phyloP scores from a whole-genome alignment of 2,888 invertebrate genomes.

The Drosophila helvetica region DNA sequence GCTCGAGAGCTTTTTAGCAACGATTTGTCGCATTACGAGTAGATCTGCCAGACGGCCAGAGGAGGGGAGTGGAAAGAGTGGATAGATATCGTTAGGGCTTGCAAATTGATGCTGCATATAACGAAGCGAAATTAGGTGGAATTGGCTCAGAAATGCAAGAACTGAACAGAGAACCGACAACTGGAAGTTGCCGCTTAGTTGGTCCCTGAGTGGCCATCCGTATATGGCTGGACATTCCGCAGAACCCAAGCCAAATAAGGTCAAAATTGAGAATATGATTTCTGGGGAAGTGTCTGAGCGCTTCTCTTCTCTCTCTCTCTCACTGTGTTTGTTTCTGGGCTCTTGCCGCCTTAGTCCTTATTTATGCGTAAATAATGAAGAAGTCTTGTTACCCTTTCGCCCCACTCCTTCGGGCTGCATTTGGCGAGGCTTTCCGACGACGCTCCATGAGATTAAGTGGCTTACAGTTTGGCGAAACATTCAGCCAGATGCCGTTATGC shows the following conservation, averaged over 20 bases:
- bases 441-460: conserved; percentile 72
- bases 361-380: conserved; percentile 81
- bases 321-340: not conserved
- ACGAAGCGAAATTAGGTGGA: conserved; percentile 21
- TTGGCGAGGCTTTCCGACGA: conserved; percentile 24
- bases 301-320: conserved; percentile 2
- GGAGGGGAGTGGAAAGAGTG: not conserved
- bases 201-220: conserved; percentile 46
- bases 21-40: conserved; percentile 55
- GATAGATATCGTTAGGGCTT: conserved; percentile 1
- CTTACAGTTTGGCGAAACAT: conserved; percentile 61
- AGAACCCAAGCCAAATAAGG: conserved; percentile 64
- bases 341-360: conserved; percentile 67
- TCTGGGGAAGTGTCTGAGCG: conserved; percentile 57
- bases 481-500: conserved; percentile 66
- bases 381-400: conserved; percentile 63
- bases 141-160: too few species aligned
- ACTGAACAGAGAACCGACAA: not conserved
- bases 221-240: conserved; percentile 55
- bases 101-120: conserved; percentile 27
- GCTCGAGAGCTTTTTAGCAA: conserved; percentile 24
- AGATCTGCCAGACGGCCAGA: conserved; percentile 19
- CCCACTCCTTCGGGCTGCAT: conserved; percentile 31
- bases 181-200: conserved; percentile 38
- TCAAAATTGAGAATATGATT: conserved; percentile 75